Evolutionary conservation across 2,113 vertebrate genomes (phyloP).

Genomic region (Labeo rohita): DNA sequence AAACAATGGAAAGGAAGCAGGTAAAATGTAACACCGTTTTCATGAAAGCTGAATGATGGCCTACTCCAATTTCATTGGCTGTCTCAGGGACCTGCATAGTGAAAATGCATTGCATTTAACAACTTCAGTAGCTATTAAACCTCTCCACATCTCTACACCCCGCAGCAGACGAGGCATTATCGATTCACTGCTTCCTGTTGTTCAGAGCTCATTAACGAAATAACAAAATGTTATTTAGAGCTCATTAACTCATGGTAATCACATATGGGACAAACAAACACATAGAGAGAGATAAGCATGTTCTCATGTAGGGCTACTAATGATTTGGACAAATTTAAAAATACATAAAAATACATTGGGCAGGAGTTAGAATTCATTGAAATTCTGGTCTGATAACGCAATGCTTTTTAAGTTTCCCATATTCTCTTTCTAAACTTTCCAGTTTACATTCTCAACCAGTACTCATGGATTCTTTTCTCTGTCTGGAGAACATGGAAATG

Average conservation of each 20-base stretch:
- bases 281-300: not conserved
- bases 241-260: conserved; percentile 26
- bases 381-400: not conserved
- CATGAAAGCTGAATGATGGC: not conserved
- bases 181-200: conserved; percentile 22
- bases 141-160: not conserved
- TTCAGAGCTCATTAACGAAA: conserved; percentile 33
- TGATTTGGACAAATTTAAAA: not conserved
- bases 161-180: conserved; percentile 1
- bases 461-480: not conserved
- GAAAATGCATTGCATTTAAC: conserved; percentile 15
- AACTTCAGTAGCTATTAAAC: conserved; percentile 24
- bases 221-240: conserved; percentile 35
- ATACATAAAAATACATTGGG: not conserved
- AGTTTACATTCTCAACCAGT: not conserved
- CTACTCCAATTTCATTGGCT: conserved; percentile 23
- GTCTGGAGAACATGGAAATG: conserved; percentile 17
- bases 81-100: not conserved
- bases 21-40: conserved; percentile 23
- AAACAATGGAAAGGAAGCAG: conserved; percentile 8
- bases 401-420: not conserved
- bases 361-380: not conserved
- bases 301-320: not conserved
- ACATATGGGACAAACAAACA: conserved; percentile 7
- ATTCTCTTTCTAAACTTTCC: conserved; percentile 20